These are phyloP conservation scores for Caprella mutica DNA, from an alignment of 2,888 invertebrate genomes.

Conservation along the genomic window DNA sequence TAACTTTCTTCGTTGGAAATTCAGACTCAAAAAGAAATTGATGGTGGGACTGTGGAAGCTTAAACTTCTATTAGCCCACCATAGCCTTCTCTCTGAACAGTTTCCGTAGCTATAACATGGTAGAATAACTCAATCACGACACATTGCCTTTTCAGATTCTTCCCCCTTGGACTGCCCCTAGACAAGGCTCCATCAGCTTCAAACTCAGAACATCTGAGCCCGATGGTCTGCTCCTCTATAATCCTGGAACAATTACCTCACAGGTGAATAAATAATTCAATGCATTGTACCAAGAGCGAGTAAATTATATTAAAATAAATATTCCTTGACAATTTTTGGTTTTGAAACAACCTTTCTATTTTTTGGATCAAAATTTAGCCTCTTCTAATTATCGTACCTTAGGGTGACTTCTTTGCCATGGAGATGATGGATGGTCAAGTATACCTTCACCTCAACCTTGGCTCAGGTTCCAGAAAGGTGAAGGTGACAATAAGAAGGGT, in stretches of 20 bases:
- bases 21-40: no score
- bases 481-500: slow-evolving; percentile 62
- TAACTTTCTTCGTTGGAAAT: no score
- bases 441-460: slow-evolving; percentile 80
- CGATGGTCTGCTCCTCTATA: slow-evolving; percentile 85
- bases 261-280: slow-evolving; percentile 23
- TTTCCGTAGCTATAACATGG: no score
- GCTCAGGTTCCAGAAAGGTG: slow-evolving; percentile 77
- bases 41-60: slow-evolving; percentile 24
- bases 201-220: slow-evolving; percentile 92
- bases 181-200: slow-evolving; percentile 75
- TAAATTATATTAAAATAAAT: no score
- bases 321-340: no score
- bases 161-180: slow-evolving; percentile 83
- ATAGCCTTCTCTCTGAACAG: no score
- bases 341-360: no score
- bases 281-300: no score
- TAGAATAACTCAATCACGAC: no score
- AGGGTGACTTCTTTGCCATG: slow-evolving; percentile 85
- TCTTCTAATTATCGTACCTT: no score
- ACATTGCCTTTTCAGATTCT: slow-evolving; percentile 60
- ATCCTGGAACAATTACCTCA: slow-evolving; percentile 51
- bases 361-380: no score
- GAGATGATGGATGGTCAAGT: slow-evolving; percentile 89
- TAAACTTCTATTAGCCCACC: no score